These are phyloP conservation scores for Ceratina calcarata DNA, from an alignment of 1,140 invertebrate species.

Conservation along the genomic window DNA sequence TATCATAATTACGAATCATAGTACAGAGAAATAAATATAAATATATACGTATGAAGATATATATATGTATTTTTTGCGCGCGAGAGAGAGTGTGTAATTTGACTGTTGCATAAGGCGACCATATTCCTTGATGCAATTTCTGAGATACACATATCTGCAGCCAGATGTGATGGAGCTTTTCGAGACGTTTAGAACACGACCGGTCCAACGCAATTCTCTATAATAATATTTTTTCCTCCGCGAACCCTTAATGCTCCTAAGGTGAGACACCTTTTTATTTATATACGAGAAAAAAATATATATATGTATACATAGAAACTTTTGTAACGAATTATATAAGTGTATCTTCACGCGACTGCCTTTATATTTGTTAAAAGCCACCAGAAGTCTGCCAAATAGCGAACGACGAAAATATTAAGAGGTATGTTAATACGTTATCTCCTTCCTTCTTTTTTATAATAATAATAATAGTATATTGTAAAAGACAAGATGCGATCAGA, in stretches of 20 bases:
- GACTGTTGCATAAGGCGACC: slow-evolving; percentile 59
- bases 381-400: slow-evolving; percentile 45
- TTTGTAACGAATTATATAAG: slow-evolving; percentile 54
- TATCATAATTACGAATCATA: slow-evolving; percentile 55
- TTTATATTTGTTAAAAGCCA: slow-evolving; percentile 48
- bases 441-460: slow-evolving; percentile 37
- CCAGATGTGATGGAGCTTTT: slow-evolving; percentile 65
- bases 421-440: slow-evolving; percentile 35
- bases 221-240: slow-evolving; percentile 18
- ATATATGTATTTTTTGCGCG: slow-evolving; percentile 36
- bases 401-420: slow-evolving; percentile 49
- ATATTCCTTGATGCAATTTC: slow-evolving; percentile 57
- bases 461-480: slow-evolving; percentile 35
- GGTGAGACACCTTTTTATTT: slow-evolving; percentile 32
- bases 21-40: slow-evolving; percentile 30
- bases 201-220: slow-evolving; percentile 49
- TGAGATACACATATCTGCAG: slow-evolving; percentile 52
- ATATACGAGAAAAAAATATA: slow-evolving; percentile 28
- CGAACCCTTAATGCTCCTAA: slow-evolving; percentile 29
- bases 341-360: slow-evolving; percentile 53
- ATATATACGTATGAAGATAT: slow-evolving; percentile 29
- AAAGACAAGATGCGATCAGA: slow-evolving; percentile 16
- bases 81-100: slow-evolving; percentile 53
- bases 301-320: slow-evolving; percentile 17
- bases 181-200: slow-evolving; percentile 14